A percentile compares a stretch with the other conserved stretches of the same genome.
phyloP scores from a whole-genome alignment of 2,113 vertebrate genomes.

The Brachyhypopomus occidentalis region DNA sequence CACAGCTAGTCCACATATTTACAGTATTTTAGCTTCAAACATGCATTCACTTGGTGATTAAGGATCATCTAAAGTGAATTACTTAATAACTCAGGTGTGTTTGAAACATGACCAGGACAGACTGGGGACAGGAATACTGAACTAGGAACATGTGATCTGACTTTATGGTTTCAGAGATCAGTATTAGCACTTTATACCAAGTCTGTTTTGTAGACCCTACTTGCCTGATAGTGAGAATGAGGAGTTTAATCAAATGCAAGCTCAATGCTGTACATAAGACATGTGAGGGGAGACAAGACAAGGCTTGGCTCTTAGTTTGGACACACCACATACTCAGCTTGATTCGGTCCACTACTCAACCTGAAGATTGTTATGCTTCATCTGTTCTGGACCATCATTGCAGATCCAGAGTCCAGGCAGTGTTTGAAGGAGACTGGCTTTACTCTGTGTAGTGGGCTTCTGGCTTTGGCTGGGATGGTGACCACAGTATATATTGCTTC shows the following conservation, averaged over 20 bases:
- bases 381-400: slow-evolving; percentile 2
- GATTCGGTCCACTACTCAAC: not conserved
- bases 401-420: slow-evolving; percentile 2
- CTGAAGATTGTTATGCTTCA: not conserved
- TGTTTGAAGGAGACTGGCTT: slow-evolving; percentile 31
- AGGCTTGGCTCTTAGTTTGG: not conserved
- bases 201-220: not conserved
- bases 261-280: slow-evolving; percentile 18
- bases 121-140: not conserved
- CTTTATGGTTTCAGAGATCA: not conserved
- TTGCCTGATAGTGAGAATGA: not conserved
- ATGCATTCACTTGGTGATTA: not conserved
- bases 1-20: not conserved
- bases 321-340: not conserved
- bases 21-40: not conserved
- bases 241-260: not conserved
- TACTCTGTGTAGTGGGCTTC: not conserved
- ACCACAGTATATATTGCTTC: not conserved
- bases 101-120: not conserved
- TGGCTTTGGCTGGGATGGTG: slow-evolving; percentile 16
- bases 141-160: not conserved
- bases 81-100: not conserved
- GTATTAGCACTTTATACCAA: not conserved
- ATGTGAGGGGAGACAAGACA: slow-evolving; percentile 3
- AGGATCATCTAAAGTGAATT: not conserved